phyloP scores from a whole-genome alignment of 2,113 vertebrate species.

The Toxostoma redivivum region DNA sequence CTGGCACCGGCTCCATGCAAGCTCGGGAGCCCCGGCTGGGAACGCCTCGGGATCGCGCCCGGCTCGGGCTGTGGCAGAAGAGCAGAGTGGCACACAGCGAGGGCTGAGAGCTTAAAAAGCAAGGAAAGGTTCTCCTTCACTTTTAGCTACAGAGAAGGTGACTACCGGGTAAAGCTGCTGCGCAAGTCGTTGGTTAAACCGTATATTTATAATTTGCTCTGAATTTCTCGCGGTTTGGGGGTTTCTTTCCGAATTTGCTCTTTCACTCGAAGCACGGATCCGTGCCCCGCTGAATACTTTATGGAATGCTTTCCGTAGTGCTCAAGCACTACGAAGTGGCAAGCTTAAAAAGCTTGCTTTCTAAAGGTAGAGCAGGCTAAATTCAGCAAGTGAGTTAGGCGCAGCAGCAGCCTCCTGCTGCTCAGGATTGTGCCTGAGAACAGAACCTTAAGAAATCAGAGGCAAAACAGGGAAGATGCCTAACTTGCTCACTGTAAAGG shows the following conservation, averaged over 20 bases:
- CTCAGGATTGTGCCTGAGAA: conserved; percentile 3
- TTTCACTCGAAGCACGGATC: neutral
- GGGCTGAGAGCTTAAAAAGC: neutral
- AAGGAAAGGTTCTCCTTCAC: neutral
- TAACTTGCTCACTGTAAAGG: neutral
- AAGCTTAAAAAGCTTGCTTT: neutral
- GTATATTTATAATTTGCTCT: neutral
- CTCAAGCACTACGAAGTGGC: neutral
- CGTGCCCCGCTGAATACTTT: neutral
- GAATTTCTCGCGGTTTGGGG: neutral
- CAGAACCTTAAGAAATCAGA: neutral
- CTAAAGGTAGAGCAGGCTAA: neutral
- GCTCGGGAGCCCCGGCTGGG: neutral
- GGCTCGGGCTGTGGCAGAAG: neutral
- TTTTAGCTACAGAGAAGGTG: neutral
- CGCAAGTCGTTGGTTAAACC: neutral
- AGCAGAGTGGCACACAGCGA: neutral
- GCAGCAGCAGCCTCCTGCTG: conserved; percentile 14
- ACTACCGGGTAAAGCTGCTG: neutral
- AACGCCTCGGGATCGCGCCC: neutral
- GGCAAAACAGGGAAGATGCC: neutral
- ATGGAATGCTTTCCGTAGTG: neutral
- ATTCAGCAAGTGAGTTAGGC: neutral
- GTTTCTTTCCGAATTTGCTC: neutral
- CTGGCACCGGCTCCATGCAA: neutral